phyloP scores from a whole-genome alignment of 1,140 invertebrate species.

The Eciton burchellii region DNA sequence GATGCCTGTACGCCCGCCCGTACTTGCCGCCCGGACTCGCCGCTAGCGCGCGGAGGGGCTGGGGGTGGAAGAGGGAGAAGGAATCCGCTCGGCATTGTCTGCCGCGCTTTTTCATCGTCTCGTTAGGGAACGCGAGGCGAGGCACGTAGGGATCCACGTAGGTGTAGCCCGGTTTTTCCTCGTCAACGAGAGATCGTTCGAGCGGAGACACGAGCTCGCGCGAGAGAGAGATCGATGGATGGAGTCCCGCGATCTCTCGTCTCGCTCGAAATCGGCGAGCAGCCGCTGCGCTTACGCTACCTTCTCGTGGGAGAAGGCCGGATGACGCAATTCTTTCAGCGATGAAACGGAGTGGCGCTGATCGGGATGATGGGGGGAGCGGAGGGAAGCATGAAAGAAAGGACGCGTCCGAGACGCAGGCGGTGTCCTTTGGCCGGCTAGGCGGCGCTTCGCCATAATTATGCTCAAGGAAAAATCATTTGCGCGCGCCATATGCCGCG shows the following conservation, averaged over 20 bases:
- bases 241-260: no score
- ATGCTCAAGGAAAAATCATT: constrained; percentile 77
- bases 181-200: no score
- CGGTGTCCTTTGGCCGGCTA: constrained; percentile 51
- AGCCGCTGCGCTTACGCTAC: no score
- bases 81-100: constrained; percentile 59
- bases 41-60: constrained; percentile 42
- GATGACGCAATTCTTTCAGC: constrained; percentile 65
- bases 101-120: constrained; percentile 25
- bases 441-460: constrained; percentile 78
- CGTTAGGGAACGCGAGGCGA: constrained; percentile 30
- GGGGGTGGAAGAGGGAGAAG: background rate
- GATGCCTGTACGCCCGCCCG: constrained; percentile 59
- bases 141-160: background rate
- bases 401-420: constrained; percentile 19
- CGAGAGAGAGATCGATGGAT: no score
- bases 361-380: no score
- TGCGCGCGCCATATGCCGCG: constrained; percentile 71
- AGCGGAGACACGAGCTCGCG: no score
- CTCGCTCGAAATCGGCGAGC: no score
- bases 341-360: constrained; percentile 48
- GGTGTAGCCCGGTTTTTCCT: background rate
- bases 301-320: no score
- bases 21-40: constrained; percentile 58
- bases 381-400: constrained; percentile 21